These are phyloP conservation scores for Mamestra brassicae DNA, from an alignment of 2,888 invertebrate genomes.

Conservation along the genomic window DNA sequence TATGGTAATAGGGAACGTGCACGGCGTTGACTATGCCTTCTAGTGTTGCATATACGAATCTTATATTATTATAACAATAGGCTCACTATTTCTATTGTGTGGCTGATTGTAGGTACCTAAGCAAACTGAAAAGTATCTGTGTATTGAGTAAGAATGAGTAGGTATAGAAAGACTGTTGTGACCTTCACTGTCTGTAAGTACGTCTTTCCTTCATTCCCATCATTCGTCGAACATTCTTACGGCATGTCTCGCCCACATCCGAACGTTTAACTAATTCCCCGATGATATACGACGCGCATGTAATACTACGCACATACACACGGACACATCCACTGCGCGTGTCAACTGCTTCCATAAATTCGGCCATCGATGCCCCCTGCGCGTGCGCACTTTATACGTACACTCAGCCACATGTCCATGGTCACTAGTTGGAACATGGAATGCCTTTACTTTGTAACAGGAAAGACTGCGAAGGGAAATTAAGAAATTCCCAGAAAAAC, in stretches of 20 bases:
- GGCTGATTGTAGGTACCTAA: no score
- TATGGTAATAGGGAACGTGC: no score
- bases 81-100: no score
- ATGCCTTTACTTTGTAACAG: background rate
- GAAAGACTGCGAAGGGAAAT: background rate
- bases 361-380: slow-evolving; percentile 64
- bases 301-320: slow-evolving; percentile 27
- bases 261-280: slow-evolving; percentile 52
- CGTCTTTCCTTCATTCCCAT: background rate
- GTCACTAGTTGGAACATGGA: background rate
- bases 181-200: no score
- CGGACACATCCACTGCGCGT: slow-evolving; percentile 32
- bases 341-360: slow-evolving; percentile 60
- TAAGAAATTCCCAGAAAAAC: background rate
- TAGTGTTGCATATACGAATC: no score
- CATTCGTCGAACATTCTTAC: background rate
- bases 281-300: slow-evolving; percentile 51
- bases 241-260: slow-evolving; percentile 45
- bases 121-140: background rate
- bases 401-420: background rate
- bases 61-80: no score
- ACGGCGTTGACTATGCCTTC: no score
- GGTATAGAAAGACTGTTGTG: background rate
- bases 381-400: slow-evolving; percentile 57
- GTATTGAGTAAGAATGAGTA: background rate